Percentiles rank a stretch among this genome's conserved stretches.
phyloP scores from a whole-genome alignment of 2,113 vertebrate genomes.

The Oreotrochilus melanogaster region DNA sequence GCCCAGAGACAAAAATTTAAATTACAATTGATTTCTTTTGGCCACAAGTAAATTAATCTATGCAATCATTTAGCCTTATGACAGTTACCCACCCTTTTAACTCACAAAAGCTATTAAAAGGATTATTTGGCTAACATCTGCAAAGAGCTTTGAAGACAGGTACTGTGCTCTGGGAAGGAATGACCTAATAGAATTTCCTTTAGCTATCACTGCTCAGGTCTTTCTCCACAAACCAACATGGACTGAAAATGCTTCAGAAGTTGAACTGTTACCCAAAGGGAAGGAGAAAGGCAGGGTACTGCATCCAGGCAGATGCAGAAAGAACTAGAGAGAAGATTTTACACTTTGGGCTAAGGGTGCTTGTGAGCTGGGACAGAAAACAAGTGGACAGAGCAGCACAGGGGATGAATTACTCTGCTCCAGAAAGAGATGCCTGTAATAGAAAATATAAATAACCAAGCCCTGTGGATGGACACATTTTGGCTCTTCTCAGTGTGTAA shows the following conservation, averaged over 20 bases:
- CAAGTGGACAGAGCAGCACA: neutral
- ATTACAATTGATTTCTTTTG: constrained; percentile 65
- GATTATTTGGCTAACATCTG: constrained; percentile 69
- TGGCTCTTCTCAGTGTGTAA: neutral
- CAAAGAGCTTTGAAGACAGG: constrained; percentile 55
- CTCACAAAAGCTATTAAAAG: constrained; percentile 65
- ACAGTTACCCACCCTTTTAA: constrained; percentile 67
- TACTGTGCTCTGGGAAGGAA: constrained; percentile 33
- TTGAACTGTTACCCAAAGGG: neutral
- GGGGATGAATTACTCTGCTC: neutral
- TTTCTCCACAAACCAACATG: neutral
- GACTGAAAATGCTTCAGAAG: neutral
- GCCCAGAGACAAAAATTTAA: constrained; percentile 61
- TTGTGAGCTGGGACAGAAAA: neutral
- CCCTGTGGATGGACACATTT: neutral
- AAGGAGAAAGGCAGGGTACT: neutral
- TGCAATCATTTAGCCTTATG: constrained; percentile 67
- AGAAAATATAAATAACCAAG: neutral
- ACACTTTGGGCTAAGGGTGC: accelerated
- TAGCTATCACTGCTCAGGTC: constrained; percentile 35
- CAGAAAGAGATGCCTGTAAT: neutral
- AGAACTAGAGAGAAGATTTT: neutral
- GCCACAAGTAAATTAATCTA: constrained; percentile 69
- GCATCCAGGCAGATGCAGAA: neutral
- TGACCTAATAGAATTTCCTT: constrained; percentile 63